Base-by-base conservation (phyloP, 1,140 invertebrate species). In the Daktulosphaira vitifoliae region DNA sequence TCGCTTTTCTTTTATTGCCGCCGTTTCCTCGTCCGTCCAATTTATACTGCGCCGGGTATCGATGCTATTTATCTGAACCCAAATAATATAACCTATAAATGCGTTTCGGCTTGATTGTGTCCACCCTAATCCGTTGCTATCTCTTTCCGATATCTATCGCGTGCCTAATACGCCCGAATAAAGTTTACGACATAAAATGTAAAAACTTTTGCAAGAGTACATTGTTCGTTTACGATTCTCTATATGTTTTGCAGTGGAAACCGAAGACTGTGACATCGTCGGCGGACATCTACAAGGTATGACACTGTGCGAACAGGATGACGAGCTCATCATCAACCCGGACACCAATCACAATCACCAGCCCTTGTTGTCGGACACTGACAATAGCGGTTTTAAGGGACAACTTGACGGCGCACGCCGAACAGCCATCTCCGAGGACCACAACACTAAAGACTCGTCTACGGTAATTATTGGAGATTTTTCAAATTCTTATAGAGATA, bases 1-100 rank as follows among this genome's bases (percentile, higher is more conserved):
- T 62, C 56, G 56, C 39, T 62, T 62, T 62, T 46, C 56, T 62
- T 62, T 62, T 62, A 62, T 62, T 62, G 42, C 54, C 16, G 7
- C 38, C 54, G 39, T 33, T 5, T 7, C 38, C 54, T n/a, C 54
- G n/a, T n/a, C 8, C 26, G 25, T 33, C 54, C 56, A 39, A 59
- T n/a, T 39, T n/a, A n/a, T n/a, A n/a, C 42, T 13, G 3, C 42
- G 22, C 39, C 25, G 42, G 16, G 56, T 62, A 62, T 48, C 56
- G 42, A 42, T 3, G 42, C 56, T 62, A 62, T 62, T 48, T 62
- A 48, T 48, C 56, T 29, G 56, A 46, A 48, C 25, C 42, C 56
- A 39, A 46, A n/a, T 7, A 25, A 46, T 46, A 62, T 48, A 62
- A 62, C 56, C 56, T 46, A 62, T 62, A 62, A 48, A 62, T 46